Conservation (phyloP, 2,113 vertebrate genomes). For the Himantopus leucocephalus region DNA sequence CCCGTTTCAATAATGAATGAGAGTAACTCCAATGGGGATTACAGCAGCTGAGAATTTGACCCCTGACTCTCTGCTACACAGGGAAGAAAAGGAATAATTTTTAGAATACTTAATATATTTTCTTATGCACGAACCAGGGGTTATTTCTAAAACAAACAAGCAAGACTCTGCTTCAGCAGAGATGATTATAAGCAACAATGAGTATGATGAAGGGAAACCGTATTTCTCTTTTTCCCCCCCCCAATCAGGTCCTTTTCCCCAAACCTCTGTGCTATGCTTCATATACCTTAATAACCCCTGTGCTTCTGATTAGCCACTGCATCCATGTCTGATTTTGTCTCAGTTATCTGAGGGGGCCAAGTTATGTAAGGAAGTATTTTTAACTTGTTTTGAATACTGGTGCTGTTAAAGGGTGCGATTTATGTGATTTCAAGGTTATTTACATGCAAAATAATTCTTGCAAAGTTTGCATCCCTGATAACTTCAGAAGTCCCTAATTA, state of each 20-base stretch:
- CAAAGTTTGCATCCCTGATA: neutral
- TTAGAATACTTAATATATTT: constrained; percentile 58
- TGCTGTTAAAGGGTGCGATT: neutral
- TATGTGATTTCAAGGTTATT: neutral
- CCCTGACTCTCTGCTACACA: neutral
- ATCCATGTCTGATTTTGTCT: neutral
- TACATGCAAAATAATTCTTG: neutral
- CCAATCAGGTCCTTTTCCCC: neutral
- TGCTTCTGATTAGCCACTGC: neutral
- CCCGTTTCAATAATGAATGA: constrained; percentile 43
- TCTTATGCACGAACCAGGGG: neutral
- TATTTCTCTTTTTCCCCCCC: neutral
- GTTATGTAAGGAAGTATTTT: neutral
- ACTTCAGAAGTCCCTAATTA: neutral
- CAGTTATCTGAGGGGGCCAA: neutral
- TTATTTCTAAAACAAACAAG: constrained; percentile 57
- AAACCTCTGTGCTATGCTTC: neutral
- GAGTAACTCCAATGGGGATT: neutral
- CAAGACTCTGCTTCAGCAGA: neutral
- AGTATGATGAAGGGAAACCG: neutral
- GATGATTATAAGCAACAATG: neutral
- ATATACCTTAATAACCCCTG: neutral
- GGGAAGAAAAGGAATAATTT: constrained; percentile 17
- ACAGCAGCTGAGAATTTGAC: constrained; percentile 40
- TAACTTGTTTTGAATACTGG: neutral